Evolutionary conservation across 2,113 vertebrate species (phyloP).

Genomic region (Hydropotes inermis): DNA sequence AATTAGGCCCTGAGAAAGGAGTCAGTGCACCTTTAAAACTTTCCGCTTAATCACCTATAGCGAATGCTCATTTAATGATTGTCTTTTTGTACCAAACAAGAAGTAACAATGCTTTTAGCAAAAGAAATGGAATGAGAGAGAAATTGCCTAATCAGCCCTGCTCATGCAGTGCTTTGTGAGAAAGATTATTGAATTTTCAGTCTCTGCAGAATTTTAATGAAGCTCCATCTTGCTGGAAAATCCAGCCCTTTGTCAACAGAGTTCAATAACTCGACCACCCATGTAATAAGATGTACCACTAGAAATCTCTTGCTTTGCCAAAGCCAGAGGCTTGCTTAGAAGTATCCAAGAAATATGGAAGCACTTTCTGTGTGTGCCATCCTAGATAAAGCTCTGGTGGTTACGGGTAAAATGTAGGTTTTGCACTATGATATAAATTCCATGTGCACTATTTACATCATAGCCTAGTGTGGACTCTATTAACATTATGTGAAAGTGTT

Average conservation of each 20-base stretch:
- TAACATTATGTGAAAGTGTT: background rate
- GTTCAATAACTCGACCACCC: constrained; percentile 92
- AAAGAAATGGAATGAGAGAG: constrained; percentile 86
- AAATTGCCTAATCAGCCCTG: constrained; percentile 90
- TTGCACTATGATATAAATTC: background rate
- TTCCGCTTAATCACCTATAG: constrained; percentile 85
- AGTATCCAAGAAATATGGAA: constrained; percentile 67
- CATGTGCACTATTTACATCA: background rate
- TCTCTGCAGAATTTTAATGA: constrained; percentile 93
- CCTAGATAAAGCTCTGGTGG: background rate
- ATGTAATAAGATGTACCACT: constrained; percentile 90
- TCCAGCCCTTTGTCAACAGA: constrained; percentile 85
- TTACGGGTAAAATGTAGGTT: background rate
- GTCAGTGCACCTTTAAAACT: constrained; percentile 82
- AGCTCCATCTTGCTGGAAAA: constrained; percentile 87
- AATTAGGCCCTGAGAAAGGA: constrained; percentile 81
- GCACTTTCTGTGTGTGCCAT: constrained; percentile 41
- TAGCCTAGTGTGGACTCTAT: background rate
- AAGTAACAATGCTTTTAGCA: constrained; percentile 86
- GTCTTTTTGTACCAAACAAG: constrained; percentile 87
- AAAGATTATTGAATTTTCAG: constrained; percentile 93
- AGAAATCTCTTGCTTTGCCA: constrained; percentile 84
- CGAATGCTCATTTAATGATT: constrained; percentile 86
- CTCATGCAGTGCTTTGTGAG: constrained; percentile 86
- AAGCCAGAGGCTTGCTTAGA: constrained; percentile 65